phyloP scores from a whole-genome alignment of 2,113 vertebrate species.

The Amia ocellicauda region DNA sequence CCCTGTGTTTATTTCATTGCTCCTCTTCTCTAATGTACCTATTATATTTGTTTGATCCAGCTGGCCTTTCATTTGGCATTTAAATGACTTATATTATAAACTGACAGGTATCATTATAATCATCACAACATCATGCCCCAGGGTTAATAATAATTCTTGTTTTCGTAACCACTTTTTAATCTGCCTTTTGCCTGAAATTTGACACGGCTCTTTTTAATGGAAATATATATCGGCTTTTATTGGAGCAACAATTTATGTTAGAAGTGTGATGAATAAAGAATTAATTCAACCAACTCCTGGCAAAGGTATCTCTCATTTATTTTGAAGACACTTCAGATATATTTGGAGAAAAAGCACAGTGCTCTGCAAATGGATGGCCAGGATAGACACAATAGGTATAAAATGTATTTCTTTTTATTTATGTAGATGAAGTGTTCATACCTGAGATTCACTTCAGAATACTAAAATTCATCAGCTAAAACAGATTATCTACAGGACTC shows the following conservation, averaged over 20 bases:
- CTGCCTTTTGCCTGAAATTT: conserved; percentile 50
- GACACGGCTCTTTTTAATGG: conserved; percentile 47
- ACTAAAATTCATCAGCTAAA: conserved; percentile 3
- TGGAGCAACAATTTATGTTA: conserved; percentile 49
- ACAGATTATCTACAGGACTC: too few species aligned
- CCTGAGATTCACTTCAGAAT: not conserved
- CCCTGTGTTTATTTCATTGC: conserved; percentile 19
- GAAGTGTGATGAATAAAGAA: conserved; percentile 49
- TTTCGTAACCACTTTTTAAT: conserved; percentile 43
- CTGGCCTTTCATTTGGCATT: conserved; percentile 19
- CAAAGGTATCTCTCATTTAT: conserved; percentile 37
- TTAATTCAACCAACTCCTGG: conserved; percentile 40
- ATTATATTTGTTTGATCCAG: conserved; percentile 13
- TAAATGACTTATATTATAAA: conserved; percentile 41
- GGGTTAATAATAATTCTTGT: conserved; percentile 45
- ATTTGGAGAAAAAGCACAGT: conserved; percentile 40
- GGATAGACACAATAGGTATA: conserved; percentile 20
- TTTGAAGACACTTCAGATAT: conserved; percentile 52
- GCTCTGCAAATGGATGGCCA: conserved; percentile 22
- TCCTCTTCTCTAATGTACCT: conserved; percentile 31
- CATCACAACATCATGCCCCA: conserved; percentile 23
- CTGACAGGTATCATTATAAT: conserved; percentile 26
- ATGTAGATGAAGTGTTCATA: conserved; percentile 42
- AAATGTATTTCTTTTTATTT: conserved; percentile 29
- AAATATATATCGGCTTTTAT: conserved; percentile 43